Base-by-base conservation (phyloP, 2,113 vertebrate species). In the Spea bombifrons region DNA sequence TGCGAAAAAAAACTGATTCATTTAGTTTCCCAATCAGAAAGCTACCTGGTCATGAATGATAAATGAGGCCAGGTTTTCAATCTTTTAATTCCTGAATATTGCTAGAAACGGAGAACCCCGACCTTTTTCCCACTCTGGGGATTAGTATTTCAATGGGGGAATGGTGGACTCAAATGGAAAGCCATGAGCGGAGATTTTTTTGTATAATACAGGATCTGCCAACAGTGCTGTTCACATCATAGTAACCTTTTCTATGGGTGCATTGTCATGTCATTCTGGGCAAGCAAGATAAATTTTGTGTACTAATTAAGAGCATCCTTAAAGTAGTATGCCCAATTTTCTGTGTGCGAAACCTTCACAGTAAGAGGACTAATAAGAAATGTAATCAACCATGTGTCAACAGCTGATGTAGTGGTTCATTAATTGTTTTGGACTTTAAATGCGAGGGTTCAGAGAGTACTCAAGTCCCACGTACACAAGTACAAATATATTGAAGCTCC, bases 51-150 rank as follows among this genome's bases (percentile, higher is more conserved):
- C 13, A 45, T 12, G 49, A 49, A 3, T 0, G 4, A 12, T 7
- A 1, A 53, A 61, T 12, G 71, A 4, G 6, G 15, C n/a, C n/a
- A 3, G 3, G 0, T 59, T 9, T 0, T 0, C 1, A 0, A 0
- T 45, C 4, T 64, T 3, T 3, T 70, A 50, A 12, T 5, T 47
- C 15, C 49, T 50, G 13, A n/a, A 69, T 48, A 69, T 69, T 69
- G 44, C 45, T 13, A 48, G 45, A 67, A 67, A 48, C n/a, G 12
- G 47, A 50, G 46, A 70, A 13, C 47, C 67, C 67, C 49, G 15
- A 8, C n/a, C 44, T 45, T 68, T 68, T 5, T 68, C 2, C 15
- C 45, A 68, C 5, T 47, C 30, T 10, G 45, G 44, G 12, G 47
- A 68, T 59, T 4, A 59, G 55, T 59, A 59, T 13, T 59, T 59